Evolutionary conservation across 2,888 invertebrate species (phyloP).

Genomic region (Pristionchus japonicus): DNA sequence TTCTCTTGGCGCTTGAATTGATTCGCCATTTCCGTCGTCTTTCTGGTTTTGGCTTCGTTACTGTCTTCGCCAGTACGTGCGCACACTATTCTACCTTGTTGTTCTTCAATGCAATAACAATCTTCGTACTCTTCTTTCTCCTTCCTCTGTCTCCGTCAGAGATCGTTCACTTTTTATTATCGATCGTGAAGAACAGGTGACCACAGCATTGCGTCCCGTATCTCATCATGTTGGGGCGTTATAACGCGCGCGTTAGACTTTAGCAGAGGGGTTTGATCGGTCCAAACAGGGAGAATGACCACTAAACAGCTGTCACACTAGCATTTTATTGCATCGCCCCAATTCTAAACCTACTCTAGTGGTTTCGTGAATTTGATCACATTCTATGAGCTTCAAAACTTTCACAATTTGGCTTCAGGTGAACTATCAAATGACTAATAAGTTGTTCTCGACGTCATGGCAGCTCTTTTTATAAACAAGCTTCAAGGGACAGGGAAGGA

Average conservation of each 20-base stretch:
- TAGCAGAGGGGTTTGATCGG: not conserved
- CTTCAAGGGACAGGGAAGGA: not conserved
- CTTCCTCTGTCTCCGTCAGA: not conserved
- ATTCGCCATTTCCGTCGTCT: not conserved
- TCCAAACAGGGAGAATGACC: not conserved
- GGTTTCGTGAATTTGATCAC: not conserved
- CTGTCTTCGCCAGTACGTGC: not conserved
- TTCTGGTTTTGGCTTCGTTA: slow-evolving; percentile 2
- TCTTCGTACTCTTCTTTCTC: slow-evolving; percentile 23
- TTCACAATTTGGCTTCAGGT: not conserved
- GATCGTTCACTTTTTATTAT: slow-evolving; percentile 36
- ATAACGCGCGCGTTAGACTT: slow-evolving; percentile 25
- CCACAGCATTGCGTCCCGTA: slow-evolving; percentile 22
- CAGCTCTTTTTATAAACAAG: not conserved
- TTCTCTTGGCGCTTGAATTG: not conserved
- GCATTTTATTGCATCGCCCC: not conserved
- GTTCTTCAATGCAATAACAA: slow-evolving; percentile 37
- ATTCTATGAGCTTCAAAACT: not conserved
- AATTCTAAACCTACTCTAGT: not conserved
- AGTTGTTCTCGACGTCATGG: not conserved
- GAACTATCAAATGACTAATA: not conserved
- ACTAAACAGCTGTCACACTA: not conserved
- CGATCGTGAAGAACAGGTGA: slow-evolving; percentile 35
- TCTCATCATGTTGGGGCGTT: slow-evolving; percentile 22
- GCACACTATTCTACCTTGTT: slow-evolving; percentile 14